These are phyloP conservation scores for Beroe ovata DNA, from an alignment of 37 sponge, comb jelly and placozoan species.

Conservation along the genomic window DNA sequence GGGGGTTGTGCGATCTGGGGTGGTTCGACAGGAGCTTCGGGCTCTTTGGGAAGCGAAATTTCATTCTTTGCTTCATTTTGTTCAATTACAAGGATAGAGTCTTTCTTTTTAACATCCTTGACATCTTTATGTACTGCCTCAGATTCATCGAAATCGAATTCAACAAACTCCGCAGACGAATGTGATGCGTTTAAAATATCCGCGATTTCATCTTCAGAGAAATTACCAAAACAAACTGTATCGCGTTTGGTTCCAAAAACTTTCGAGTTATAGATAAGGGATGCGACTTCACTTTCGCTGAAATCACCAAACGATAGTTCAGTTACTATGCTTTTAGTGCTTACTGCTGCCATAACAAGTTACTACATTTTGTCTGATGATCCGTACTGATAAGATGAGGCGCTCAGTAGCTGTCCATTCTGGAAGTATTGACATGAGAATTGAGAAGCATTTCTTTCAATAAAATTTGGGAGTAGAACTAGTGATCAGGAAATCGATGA, in stretches of 20 bases:
- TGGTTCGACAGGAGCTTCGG: neutral
- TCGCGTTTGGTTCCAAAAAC: neutral
- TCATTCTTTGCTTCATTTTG: neutral
- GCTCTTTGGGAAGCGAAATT: neutral
- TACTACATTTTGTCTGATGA: neutral
- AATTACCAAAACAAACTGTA: conserved; percentile 13
- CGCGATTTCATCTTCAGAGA: neutral
- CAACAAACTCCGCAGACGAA: neutral
- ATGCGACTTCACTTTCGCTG: conserved; percentile 49
- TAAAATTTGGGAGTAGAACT: too few relatives aligned
- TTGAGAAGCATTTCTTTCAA: too few relatives aligned
- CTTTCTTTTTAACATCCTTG: neutral
- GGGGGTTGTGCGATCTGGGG: neutral
- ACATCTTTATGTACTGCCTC: neutral
- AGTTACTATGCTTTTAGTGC: neutral
- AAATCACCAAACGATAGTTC: conserved; percentile 52
- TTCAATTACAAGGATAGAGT: neutral
- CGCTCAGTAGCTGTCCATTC: neutral
- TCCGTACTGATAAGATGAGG: neutral
- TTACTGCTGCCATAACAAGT: conserved; percentile 34
- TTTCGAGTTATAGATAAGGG: neutral
- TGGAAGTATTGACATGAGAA: too few relatives aligned
- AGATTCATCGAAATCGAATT: conserved; percentile 49
- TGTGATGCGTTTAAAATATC: conserved; percentile 43
- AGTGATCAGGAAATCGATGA: too few relatives aligned